Evolutionary conservation across 2,797 vertebrate species (phyloP).

Genomic region (Spondyliosoma cantharus): DNA sequence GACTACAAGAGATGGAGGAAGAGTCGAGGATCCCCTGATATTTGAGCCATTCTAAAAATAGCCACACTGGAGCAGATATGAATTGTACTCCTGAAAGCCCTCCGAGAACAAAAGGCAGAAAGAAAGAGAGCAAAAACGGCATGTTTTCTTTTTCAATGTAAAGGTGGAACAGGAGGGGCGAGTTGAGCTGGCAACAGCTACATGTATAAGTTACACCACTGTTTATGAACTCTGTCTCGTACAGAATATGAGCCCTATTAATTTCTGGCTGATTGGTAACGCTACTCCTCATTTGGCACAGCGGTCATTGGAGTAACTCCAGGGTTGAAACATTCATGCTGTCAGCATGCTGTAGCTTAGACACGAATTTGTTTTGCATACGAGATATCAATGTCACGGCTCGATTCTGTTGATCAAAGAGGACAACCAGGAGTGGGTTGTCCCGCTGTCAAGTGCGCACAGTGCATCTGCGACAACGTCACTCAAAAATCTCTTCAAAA

Average conservation of each 20-base stretch:
- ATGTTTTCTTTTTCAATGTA: background rate
- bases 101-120: constrained; percentile 22
- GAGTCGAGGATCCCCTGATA: constrained; percentile 63
- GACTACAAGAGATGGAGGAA: constrained; percentile 46
- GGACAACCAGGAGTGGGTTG: background rate
- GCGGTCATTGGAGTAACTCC: constrained; percentile 18
- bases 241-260: constrained; percentile 38
- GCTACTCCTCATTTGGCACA: constrained; percentile 29
- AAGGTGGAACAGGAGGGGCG: constrained; percentile 9
- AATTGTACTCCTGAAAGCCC: constrained; percentile 45
- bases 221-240: constrained; percentile 31
- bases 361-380: constrained; percentile 19
- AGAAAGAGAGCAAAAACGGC: constrained; percentile 1
- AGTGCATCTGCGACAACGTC: background rate
- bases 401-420: constrained; percentile 33
- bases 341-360: constrained; percentile 4
- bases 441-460: constrained; percentile 30
- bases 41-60: constrained; percentile 73
- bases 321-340: constrained; percentile 10
- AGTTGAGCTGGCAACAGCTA: constrained; percentile 12
- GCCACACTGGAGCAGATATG: constrained; percentile 47
- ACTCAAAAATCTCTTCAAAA: background rate
- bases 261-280: constrained; percentile 48
- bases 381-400: constrained; percentile 30
- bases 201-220: constrained; percentile 25